Percentiles rank a stretch among this genome's conserved stretches.
phyloP scores from a whole-genome alignment of 2,113 vertebrate genomes.

The Megaptera novaeangliae region DNA sequence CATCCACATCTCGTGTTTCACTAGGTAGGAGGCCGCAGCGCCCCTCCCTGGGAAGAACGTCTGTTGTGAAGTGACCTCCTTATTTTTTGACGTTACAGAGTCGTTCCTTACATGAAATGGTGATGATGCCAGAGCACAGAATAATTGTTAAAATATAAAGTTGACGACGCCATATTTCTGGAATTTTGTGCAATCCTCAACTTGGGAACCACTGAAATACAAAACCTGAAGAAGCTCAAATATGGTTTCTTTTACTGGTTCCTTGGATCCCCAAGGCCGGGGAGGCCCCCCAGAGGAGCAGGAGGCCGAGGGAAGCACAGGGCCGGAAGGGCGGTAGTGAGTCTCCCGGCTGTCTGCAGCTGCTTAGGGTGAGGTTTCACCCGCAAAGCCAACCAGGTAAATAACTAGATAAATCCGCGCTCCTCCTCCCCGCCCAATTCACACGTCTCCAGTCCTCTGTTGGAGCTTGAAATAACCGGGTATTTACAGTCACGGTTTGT shows the following conservation, averaged over 20 bases:
- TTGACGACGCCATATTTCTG: not conserved
- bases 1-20: accelerated
- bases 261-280: not conserved
- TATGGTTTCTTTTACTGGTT: not conserved
- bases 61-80: not conserved
- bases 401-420: not conserved
- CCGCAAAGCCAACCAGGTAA: not conserved
- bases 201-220: not conserved
- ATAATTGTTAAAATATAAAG: not conserved
- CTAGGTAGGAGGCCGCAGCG: accelerated
- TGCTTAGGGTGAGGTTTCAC: not conserved
- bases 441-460: not conserved
- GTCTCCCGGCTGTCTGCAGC: not conserved
- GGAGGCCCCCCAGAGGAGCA: accelerated
- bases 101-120: not conserved
- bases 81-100: not conserved
- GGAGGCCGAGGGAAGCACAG: accelerated
- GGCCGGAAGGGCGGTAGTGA: not conserved
- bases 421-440: not conserved
- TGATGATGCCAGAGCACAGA: not conserved
- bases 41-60: accelerated
- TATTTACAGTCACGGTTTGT: not conserved
- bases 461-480: not conserved
- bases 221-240: not conserved
- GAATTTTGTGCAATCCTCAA: not conserved